Evolutionary conservation across 2,888 invertebrate genomes (phyloP).

Genomic region (Xestia sexstrigata): DNA sequence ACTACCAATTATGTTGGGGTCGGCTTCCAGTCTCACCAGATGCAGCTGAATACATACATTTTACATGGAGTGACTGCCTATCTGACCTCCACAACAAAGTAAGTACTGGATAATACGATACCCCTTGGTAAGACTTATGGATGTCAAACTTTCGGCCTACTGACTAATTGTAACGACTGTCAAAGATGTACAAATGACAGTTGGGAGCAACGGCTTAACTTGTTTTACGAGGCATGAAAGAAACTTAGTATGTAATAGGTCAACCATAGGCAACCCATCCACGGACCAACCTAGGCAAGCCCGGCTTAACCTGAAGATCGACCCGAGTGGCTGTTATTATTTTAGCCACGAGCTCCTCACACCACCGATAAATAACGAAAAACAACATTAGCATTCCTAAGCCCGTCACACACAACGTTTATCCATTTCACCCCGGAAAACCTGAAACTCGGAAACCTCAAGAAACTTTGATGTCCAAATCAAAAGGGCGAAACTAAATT

Average conservation of each 20-base stretch:
- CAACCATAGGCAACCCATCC: too few species aligned
- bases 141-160: background rate
- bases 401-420: conserved; percentile 30
- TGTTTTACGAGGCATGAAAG: background rate
- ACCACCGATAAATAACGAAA: background rate
- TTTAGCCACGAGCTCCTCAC: background rate
- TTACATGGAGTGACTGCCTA: background rate
- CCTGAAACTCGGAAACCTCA: conserved; percentile 52
- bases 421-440: conserved; percentile 41
- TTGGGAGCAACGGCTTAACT: background rate
- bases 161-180: background rate
- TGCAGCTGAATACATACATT: background rate
- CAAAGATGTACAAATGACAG: background rate
- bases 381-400: conserved; percentile 4
- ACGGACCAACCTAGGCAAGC: background rate
- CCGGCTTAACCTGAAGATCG: background rate
- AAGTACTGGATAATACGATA: background rate
- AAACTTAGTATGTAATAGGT: background rate
- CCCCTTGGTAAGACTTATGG: background rate
- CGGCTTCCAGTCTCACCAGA: background rate
- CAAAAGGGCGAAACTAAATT: conserved; percentile 65
- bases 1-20: background rate
- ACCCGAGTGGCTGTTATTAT: background rate
- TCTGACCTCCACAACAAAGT: background rate
- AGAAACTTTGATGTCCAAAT: conserved; percentile 63